These are phyloP conservation scores for Proteles cristata DNA, from an alignment of 2,113 vertebrate genomes.

Conservation along the genomic window DNA sequence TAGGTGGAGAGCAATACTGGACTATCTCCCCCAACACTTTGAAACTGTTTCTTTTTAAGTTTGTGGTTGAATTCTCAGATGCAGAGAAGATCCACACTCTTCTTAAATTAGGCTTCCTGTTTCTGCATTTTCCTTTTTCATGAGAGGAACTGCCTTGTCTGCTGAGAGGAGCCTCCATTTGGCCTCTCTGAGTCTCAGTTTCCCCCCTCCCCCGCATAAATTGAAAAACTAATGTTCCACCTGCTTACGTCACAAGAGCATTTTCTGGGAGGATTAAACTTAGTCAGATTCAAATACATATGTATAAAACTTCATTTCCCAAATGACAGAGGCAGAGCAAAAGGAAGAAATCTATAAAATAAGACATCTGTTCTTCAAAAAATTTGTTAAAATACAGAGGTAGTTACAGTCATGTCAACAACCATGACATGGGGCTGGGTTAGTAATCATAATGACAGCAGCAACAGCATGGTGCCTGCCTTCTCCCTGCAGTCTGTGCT, in stretches of 20 bases:
- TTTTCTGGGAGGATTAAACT: not conserved
- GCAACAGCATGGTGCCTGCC: rapidly evolving
- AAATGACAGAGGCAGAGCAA: not conserved
- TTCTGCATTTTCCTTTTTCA: not conserved
- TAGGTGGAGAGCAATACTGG: not conserved
- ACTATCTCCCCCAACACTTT: not conserved
- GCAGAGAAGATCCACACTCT: not conserved
- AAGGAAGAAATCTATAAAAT: not conserved
- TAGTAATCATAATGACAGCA: not conserved
- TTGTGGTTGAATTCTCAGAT: not conserved
- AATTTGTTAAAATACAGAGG: not conserved
- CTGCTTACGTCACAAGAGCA: not conserved
- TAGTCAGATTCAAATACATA: not conserved
- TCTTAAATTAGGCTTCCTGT: not conserved
- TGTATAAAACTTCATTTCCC: not conserved
- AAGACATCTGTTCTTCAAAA: not conserved
- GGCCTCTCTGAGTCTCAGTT: not conserved
- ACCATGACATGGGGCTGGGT: not conserved
- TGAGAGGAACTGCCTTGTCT: not conserved
- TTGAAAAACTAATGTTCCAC: not conserved
- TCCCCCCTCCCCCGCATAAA: not conserved
- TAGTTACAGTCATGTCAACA: not conserved
- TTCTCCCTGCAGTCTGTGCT: not conserved
- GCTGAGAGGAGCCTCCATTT: not conserved
- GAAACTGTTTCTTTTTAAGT: not conserved